These are phyloP conservation scores for Scylla paramamosain DNA, from an alignment of 1,140 invertebrate species.

Conservation along the genomic window DNA sequence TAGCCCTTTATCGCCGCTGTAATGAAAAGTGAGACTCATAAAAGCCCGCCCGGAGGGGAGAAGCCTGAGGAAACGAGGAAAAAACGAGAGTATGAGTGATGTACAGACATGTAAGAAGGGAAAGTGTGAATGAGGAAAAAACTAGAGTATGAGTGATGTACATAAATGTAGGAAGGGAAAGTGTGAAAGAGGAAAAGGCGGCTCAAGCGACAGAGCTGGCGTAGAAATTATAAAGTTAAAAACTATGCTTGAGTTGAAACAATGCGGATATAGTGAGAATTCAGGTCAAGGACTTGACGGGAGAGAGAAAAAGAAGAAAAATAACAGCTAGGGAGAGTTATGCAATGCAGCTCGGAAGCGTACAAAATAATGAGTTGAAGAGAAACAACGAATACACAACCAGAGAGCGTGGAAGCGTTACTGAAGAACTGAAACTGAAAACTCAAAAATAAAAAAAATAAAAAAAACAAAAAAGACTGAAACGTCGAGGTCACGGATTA, in stretches of 20 bases:
- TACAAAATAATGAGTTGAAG: too few species aligned
- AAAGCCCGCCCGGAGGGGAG: neutral
- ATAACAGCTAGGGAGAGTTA: neutral
- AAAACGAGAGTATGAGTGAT: neutral
- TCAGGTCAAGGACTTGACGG: neutral
- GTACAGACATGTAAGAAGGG: neutral
- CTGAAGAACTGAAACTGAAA: too few species aligned
- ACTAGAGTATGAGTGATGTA: neutral
- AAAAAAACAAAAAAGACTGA: too few species aligned
- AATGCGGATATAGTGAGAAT: neutral
- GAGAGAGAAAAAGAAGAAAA: neutral
- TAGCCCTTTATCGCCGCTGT: neutral
- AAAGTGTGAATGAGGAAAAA: neutral
- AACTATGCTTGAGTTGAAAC: neutral
- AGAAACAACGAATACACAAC: too few species aligned
- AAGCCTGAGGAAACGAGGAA: neutral
- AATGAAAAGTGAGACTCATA: constrained; percentile 53
- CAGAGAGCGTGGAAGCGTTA: too few species aligned
- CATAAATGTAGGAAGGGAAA: neutral
- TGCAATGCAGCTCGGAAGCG: too few species aligned
- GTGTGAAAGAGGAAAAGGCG: neutral
- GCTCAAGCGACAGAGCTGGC: neutral
- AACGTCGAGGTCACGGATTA: neutral
- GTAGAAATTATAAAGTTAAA: neutral
- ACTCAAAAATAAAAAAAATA: too few species aligned